Evolutionary conservation across 1,140 invertebrate genomes (phyloP).

Genomic region (honey bee (Apis mellifera)): DNA sequence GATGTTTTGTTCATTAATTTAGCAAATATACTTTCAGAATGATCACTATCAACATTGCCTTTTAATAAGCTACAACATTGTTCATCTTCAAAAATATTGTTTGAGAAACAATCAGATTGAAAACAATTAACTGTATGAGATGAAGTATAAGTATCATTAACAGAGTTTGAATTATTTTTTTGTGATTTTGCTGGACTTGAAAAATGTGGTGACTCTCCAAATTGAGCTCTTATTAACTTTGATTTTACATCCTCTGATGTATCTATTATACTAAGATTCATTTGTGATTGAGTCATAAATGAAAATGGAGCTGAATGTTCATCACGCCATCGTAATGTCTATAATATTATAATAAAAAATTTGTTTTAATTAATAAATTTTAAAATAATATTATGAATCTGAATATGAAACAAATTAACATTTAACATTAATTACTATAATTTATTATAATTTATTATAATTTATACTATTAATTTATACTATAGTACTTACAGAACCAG

Average conservation of each 20-base stretch:
- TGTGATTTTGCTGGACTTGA: conserved; percentile 70
- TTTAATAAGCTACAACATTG: conserved; percentile 67
- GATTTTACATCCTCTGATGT: conserved; percentile 59
- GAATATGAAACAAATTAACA: neutral
- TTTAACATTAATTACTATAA: neutral
- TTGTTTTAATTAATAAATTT: neutral
- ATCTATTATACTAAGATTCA: conserved; percentile 84
- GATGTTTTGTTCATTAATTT: conserved; percentile 78
- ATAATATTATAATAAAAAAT: conserved; percentile 30
- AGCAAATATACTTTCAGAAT: conserved; percentile 73
- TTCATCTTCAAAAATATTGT: conserved; percentile 68
- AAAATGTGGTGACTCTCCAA: conserved; percentile 68
- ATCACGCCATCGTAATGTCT: conserved; percentile 84
- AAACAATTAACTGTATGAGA: conserved; percentile 72
- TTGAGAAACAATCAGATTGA: conserved; percentile 73
- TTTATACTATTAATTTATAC: neutral
- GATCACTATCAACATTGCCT: conserved; percentile 60
- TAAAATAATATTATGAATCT: neutral
- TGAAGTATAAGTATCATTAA: conserved; percentile 71
- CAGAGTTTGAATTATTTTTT: conserved; percentile 66
- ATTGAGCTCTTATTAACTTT: conserved; percentile 63
- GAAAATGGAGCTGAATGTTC: conserved; percentile 91
- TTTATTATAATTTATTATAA: neutral
- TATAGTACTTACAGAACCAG: conserved; percentile 72
- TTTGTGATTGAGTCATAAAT: conserved; percentile 89